phyloP scores from a whole-genome alignment of 2,113 vertebrate genomes.

The Callopanchax toddi region DNA sequence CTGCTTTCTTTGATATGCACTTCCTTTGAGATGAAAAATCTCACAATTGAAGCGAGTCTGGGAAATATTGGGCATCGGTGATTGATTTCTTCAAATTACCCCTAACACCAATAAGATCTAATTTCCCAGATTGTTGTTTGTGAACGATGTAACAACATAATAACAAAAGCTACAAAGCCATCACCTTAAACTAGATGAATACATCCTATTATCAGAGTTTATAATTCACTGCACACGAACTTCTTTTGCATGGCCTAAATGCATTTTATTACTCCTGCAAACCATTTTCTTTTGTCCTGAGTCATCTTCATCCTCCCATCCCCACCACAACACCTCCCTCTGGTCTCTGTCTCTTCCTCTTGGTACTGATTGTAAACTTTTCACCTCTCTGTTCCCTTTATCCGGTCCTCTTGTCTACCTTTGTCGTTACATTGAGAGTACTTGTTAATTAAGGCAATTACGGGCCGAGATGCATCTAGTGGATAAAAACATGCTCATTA shows the following conservation, averaged over 20 bases:
- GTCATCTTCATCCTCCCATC: not conserved
- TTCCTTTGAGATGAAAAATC: not conserved
- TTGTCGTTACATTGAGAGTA: conserved; percentile 34
- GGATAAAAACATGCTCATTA: conserved; percentile 40
- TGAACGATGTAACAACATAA: conserved; percentile 14
- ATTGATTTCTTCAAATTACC: conserved; percentile 2
- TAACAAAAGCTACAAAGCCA: conserved; percentile 1
- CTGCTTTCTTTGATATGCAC: not conserved
- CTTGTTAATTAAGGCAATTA: conserved; percentile 56
- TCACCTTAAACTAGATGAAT: conserved; percentile 4
- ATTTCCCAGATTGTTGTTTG: conserved; percentile 22
- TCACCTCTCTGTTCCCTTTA: conserved; percentile 17
- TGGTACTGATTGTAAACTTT: conserved; percentile 8
- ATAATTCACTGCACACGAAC: not conserved
- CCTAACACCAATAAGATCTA: conserved; percentile 15
- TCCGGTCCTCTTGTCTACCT: conserved; percentile 14
- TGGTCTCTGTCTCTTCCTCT: conserved; percentile 6
- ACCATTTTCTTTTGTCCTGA: not conserved
- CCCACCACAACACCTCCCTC: conserved; percentile 7
- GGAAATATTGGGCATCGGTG: not conserved
- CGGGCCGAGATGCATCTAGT: conserved; percentile 16
- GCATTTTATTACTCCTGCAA: not conserved
- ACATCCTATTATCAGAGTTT: not conserved
- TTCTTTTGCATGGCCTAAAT: not conserved
- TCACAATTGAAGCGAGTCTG: not conserved